Evolutionary conservation across 2,113 vertebrate genomes (phyloP), one percentile per base, ranked within the genome.

Genomic region (Poeciliopsis turrubarensis): DNA sequence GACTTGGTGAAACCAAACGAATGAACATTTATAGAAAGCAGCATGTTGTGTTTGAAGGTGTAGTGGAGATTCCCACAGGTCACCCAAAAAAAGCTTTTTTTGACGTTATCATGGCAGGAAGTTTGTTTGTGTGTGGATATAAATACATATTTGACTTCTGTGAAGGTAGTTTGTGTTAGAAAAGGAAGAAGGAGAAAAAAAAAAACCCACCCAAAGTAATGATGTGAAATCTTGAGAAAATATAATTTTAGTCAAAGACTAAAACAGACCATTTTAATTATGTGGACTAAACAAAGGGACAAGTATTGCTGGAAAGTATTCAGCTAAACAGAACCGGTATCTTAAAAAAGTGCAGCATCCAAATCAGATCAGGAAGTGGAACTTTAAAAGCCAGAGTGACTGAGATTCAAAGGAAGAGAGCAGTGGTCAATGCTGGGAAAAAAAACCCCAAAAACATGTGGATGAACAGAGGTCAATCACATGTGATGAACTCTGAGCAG

Each of bases 1-100:
- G 41, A 19, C 66, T 60, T 27, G 61, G 29, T 32, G 74, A 84
- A 79, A 87, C 76, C 25, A 51, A 79, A 5, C 54, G 30, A 65
- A 80, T 37, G 27, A 77, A 11, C 39, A 26, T 7, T 62, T 4
- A 69, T n/a, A 68, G 51, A 26, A 19, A 47, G 14, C 15, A 47
- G 6, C 44, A 47, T 17, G 44, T 1, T 34, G 44, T 57, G 25
- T 60, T 9, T 64, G 13, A 75, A 70, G 32, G 29, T 27, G 54
- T 0, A 29, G 66, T 73, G 70, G 85, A 85, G 64, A 84, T 88
- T 77, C 83, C 87, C 69, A 62, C 77, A 86, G 84, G 81, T 32
- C 72, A 66, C 68, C 54, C 73, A 26, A 75, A 68, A 81, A 64
- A 8, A 22, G 29, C 67, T 70, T 77, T 19, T 65, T 9, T 34